Base-by-base conservation (phyloP, 2,113 vertebrate genomes). In the Noturus placidus region DNA sequence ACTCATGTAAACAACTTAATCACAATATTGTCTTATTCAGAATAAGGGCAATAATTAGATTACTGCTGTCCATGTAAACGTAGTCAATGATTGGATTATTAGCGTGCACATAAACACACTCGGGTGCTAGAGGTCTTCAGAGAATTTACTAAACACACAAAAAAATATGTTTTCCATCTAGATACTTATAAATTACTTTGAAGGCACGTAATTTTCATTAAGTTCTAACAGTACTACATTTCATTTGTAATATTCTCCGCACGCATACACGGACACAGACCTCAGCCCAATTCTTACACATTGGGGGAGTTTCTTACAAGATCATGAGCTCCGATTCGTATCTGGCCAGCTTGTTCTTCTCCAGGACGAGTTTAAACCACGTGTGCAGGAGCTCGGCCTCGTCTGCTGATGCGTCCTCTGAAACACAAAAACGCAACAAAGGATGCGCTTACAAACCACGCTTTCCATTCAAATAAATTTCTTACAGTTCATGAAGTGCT, bases 341-440 rank as follows among this genome's bases (percentile, higher is more conserved):
- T 87, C 96, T 96, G 35, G 91, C 96, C 93, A 99, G 92, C 93
- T 96, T 95, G 93, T 99, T 98, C 96, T 98, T 99, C 94, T 99
- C 97, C 94, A 98, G 92, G 54, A 97, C 98, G 42, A 99, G 94
- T 88, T 96, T 95, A 91, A 98, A 97, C 98, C 98, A 99, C 91
- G 96, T 95, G 86, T 98, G 97, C 50, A 97, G 95, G 90, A 97
- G 95, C 90, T 93, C 94, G 67, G 95, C 91, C 92, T 98, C 97
- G 5, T 98, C 97, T 25, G 93, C 52, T 0, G 84, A 78, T 5
- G 30, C 15, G 1, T 92, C 91, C 2, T 90, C 93, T 30, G 82
- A 65, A 85, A 78, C 1, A 54, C 25, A 72, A 30, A 30, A 70
- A 80, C n/a, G 74, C 14, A 35, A 86, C 8, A 61, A 3, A 4